Conservation (phyloP, 1,140 invertebrate genomes). For the Parasteatoda tepidariorum region DNA sequence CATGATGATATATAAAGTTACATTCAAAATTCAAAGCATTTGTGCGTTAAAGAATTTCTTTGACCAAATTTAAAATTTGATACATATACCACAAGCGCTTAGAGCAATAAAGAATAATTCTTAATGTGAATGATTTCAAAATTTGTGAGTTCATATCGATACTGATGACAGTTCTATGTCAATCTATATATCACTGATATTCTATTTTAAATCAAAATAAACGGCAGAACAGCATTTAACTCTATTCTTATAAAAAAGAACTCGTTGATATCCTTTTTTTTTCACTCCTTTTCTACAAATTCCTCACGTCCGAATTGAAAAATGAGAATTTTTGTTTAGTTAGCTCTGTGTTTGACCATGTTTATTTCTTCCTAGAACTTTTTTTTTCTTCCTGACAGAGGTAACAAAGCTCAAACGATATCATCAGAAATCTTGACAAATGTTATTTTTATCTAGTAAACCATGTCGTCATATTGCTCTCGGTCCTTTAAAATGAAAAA, state of each 20-base stretch:
- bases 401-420: neutral
- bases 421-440: slow-evolving; percentile 23
- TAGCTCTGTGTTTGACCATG: slow-evolving; percentile 10
- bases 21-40: no score
- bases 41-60: no score
- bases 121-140: neutral
- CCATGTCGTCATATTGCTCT: slow-evolving; percentile 35
- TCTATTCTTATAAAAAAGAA: no score
- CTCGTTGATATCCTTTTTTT: neutral
- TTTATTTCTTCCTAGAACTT: neutral
- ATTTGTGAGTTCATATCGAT: neutral
- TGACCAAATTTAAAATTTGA: no score
- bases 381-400: neutral
- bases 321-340: no score
- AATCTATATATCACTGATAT: neutral
- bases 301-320: slow-evolving; percentile 31
- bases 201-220: neutral
- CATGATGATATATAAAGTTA: no score
- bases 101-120: no score
- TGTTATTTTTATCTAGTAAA: slow-evolving; percentile 52
- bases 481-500: slow-evolving; percentile 45
- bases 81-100: no score
- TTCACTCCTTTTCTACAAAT: slow-evolving; percentile 1
- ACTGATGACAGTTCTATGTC: neutral
- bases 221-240: no score